Conservation (phyloP, 1,140 invertebrate genomes). For the Dendroctonus valens region DNA sequence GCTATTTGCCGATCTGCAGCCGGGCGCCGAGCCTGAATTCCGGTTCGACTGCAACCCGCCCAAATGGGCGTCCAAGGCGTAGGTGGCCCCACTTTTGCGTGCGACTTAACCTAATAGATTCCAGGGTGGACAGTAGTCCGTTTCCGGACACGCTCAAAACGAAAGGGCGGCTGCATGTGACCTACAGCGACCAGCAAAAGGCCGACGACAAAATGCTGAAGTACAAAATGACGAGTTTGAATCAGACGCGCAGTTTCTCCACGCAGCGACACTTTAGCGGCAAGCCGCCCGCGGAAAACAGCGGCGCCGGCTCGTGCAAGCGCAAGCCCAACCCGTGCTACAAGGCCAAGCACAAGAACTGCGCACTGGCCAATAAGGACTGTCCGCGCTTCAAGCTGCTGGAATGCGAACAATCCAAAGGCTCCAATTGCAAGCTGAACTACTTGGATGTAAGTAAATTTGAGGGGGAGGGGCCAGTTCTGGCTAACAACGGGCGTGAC, state of each 20-base stretch:
- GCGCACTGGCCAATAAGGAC: constrained; percentile 3
- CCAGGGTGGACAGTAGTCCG: not conserved
- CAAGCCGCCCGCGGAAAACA: constrained; percentile 13
- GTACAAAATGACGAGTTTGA: constrained; percentile 11
- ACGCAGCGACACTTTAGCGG: not conserved
- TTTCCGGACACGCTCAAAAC: not conserved
- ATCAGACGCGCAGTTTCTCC: not conserved
- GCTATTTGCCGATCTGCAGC: constrained; percentile 22
- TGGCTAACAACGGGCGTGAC: not conserved
- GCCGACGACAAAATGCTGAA: constrained; percentile 22
- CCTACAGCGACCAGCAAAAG: constrained; percentile 18
- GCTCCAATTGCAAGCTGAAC: constrained; percentile 23
- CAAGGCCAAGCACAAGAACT: constrained; percentile 5
- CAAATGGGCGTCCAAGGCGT: constrained; percentile 22
- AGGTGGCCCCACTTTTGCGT: not conserved
- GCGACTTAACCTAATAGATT: not conserved
- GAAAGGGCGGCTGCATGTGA: not conserved
- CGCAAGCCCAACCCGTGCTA: constrained; percentile 4
- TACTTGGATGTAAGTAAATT: constrained; percentile 29
- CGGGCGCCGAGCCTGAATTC: constrained; percentile 16
- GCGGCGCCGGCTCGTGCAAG: not conserved
- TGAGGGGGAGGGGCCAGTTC: not conserved
- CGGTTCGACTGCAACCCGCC: constrained; percentile 10
- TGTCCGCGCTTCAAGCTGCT: constrained; percentile 19
- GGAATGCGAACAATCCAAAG: constrained; percentile 25